phyloP scores from a whole-genome alignment of 2,113 vertebrate species.

The Poicephalus meyeri region DNA sequence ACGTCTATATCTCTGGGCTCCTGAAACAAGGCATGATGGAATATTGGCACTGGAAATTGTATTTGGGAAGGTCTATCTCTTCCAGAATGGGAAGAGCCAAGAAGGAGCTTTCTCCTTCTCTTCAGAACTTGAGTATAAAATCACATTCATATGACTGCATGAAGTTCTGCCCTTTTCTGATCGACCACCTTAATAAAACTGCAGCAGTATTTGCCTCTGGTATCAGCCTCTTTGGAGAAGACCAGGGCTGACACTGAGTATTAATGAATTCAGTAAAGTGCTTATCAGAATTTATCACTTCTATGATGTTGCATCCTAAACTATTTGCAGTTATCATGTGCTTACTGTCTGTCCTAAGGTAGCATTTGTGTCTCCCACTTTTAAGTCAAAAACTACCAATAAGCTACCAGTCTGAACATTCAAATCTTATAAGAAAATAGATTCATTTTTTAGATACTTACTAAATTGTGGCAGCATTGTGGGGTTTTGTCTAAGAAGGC shows the following conservation, averaged over 20 bases:
- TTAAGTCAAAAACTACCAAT: neutral
- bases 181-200: neutral
- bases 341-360: neutral
- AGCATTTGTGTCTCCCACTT: neutral
- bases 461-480: neutral
- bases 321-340: neutral
- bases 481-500: neutral
- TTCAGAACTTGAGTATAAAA: neutral
- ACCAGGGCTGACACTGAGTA: neutral
- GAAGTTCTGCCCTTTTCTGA: neutral
- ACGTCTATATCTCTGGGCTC: neutral
- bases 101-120: neutral
- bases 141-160: neutral
- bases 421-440: neutral
- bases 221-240: neutral
- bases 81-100: neutral
- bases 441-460: neutral
- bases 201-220: neutral
- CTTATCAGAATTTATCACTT: neutral
- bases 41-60: neutral
- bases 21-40: neutral
- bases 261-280: neutral
- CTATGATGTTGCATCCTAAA: neutral
- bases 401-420: neutral
- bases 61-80: neutral